Evolutionary conservation across 2,113 vertebrate species (phyloP), one percentile per base, ranked within the genome.

Genomic region (Gallinago jamesoni): DNA sequence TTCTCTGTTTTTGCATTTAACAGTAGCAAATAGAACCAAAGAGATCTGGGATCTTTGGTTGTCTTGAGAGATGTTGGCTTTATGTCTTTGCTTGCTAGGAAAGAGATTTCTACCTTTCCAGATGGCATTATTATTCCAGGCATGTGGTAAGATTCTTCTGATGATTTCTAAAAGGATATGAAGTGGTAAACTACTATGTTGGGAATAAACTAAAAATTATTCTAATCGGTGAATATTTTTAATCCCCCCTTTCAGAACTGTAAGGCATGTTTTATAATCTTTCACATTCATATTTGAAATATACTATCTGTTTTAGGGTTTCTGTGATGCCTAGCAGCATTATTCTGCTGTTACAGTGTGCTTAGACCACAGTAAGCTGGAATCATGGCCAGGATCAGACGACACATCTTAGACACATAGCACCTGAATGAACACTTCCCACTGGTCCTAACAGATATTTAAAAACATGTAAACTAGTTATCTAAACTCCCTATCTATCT

Each of bases 311-410:
- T 92, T 88, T 68, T 43, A 37, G 25, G 31, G 7, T 76, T 43
- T 64, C 22, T 56, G 1, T 57, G 74, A 20, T 68, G 43, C 24
- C 84, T 66, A 31, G 9, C 28, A 67, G 22, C 28, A 39, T 85
- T 66, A 2, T 74, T 10, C 30, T 85, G 24, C 66, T 85, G 23
- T 59, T 88, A 12, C 45, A 75, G 37, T 24, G 25, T 16, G 10
- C 39, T 76, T 69, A 56, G 60, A 55, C 12, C 22, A 7, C 21
- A 50, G n/a, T 22, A 60, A 45, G 22, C 8, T 92, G 9, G 39
- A 80, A 3, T 47, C 0, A 0, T 77, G 8, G 12, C 80, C 55
- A 60, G 35, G 50, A 73, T 77, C 35, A 68, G 48, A 37, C 0
- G 0, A 27, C 12, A 6, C 4, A 1, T 22, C 5, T 20, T 87